These are phyloP conservation scores for Helogale parvula DNA, from an alignment of 2,113 vertebrate species.

Conservation along the genomic window DNA sequence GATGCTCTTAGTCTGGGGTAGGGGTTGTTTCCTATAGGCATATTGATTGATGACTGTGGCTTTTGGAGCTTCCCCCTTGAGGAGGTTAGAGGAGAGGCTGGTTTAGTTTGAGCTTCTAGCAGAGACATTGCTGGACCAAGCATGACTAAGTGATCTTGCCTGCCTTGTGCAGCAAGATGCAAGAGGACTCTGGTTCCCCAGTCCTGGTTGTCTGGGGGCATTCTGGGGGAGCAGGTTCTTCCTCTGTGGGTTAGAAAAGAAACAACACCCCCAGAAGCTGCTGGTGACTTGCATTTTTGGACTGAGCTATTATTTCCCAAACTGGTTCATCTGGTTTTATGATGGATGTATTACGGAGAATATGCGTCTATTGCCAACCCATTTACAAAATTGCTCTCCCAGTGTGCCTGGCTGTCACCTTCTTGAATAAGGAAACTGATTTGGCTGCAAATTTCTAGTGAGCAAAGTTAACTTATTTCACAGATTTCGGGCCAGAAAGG, in stretches of 20 bases:
- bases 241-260: background rate
- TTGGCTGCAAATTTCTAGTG: background rate
- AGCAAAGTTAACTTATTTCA: background rate
- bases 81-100: background rate
- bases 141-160: no score
- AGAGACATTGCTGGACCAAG: background rate
- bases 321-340: background rate
- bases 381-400: constrained; percentile 10
- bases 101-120: background rate
- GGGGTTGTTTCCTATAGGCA: background rate
- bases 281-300: background rate
- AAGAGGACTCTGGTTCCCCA: background rate
- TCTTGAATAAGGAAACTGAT: background rate
- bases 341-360: background rate
- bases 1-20: background rate
- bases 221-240: background rate
- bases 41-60: background rate
- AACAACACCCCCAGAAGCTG: background rate
- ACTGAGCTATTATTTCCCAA: background rate
- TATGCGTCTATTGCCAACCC: background rate
- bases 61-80: background rate
- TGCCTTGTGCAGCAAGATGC: background rate
- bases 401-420: background rate
- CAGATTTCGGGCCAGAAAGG: background rate
- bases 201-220: background rate